Evolutionary conservation across 2,888 invertebrate species (phyloP), one percentile per base, ranked within the genome.

Genomic region (Drymonia ruficornis): DNA sequence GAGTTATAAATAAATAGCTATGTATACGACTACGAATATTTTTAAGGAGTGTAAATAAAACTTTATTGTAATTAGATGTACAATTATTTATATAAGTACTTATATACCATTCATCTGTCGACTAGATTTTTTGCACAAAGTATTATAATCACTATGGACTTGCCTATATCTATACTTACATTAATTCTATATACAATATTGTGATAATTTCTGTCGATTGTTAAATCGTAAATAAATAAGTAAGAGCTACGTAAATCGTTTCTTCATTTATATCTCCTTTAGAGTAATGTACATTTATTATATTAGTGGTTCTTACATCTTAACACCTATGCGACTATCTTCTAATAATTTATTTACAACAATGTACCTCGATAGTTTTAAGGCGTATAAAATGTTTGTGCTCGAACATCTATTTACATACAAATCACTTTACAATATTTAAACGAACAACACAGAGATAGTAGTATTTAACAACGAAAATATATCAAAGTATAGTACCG

Each of bases 1-100:
- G 97, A 97, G 84, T 86, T 97, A 65, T 97, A 93, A 93, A 75
- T 66, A 67, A 19, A 56, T 49, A 55, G 47, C 48, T 50, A 54
- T 50, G 8, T 44, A 3, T 44, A 23, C 23, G 15, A n/a, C 31
- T 49, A 56, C 54, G 55, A 48, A 63, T 70, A 63, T 62, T 50
- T 56, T 50, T 34, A 34, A 13, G 67, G 69, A 61, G 74, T 87
- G 87, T 89, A 87, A 91, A 91, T 91, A 89, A 91, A 89, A 91
- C 83, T 80, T 81, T 78, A 67, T 68, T 68, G 67, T 76, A 78
- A 81, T 86, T 83, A 86, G 56, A 70, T 72, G 80, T 79, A 78
- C 81, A 81, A 72, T 83, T 83, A 83, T 85, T 86, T 84, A 83
- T 84, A 85, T 85, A 85, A 84, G 83, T 86, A 86, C 81, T 83